Evolutionary conservation across 2,888 invertebrate genomes (phyloP), one percentile per base, ranked within the genome.

Genomic region (Oxystoma pomonae): DNA sequence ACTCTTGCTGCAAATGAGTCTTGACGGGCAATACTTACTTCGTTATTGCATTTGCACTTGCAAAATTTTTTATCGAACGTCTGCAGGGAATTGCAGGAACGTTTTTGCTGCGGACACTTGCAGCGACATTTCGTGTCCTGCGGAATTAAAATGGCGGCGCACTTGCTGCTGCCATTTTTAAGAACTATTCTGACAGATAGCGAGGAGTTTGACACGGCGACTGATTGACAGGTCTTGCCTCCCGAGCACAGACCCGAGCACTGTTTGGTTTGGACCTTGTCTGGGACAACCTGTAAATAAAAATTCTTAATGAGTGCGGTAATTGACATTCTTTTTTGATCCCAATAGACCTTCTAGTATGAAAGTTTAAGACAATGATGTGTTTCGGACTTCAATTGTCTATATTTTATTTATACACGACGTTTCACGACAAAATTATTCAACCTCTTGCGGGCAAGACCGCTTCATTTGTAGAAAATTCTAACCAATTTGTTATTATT

Each of bases 231-330:
- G 22, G 67, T 66, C 60, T 71, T 72, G 18, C 65, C 68, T 35
- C 75, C 75, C 52, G 65, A 68, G 55, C 78, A 78, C 61, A 72
- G 71, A 16, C 77, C 77, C 12, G 74, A 71, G 60, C 78, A 78
- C 16, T 74, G 70, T 63, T 76, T 75, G 1, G 77, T 75, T 7
- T 73, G 63, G 3, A 76, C 74, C 57, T 74, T 72, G 58, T 74
- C 73, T 55, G 77, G 78, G 21, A 69, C 68, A 49, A 77, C 72
- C 77, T 77, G 62, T 21, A 51, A 59, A 57, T 56, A 61, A 20
- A 7, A 20, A 1, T 12, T 2, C n/a, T n/a, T n/a, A n/a, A n/a
- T n/a, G n/a, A n/a, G n/a, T n/a, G n/a, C n/a, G n/a, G n/a, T n/a
- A n/a, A n/a, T n/a, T n/a, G n/a, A n/a, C n/a, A n/a, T n/a, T n/a